A percentile compares a stretch with the other conserved stretches of the same genome.
Evolutionary conservation across 2,113 vertebrate species (phyloP).

Genomic region (Oreochromis aureus): DNA sequence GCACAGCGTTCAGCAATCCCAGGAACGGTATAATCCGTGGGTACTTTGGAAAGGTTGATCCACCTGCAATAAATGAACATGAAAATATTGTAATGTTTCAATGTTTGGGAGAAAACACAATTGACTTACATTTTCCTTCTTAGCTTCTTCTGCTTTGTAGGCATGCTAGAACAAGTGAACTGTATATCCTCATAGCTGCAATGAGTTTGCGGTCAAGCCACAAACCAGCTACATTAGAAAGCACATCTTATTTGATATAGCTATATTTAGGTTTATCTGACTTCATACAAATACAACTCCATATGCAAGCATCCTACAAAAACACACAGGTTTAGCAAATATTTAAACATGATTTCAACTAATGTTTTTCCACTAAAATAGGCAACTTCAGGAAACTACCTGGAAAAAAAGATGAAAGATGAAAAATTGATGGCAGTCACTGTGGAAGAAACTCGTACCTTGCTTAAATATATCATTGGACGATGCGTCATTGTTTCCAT

Average conservation of each 20-base stretch:
- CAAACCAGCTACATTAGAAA: background rate
- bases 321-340: background rate
- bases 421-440: too few relatives aligned
- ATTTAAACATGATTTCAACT: background rate
- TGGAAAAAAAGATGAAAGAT: background rate
- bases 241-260: background rate
- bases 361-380: background rate
- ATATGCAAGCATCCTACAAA: background rate
- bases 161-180: background rate
- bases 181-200: background rate
- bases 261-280: background rate
- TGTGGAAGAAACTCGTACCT: background rate
- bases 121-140: background rate
- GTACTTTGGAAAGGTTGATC: background rate
- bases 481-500: background rate
- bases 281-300: background rate
- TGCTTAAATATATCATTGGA: background rate
- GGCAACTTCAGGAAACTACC: background rate
- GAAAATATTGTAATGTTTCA: background rate
- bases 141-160: background rate
- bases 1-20: background rate
- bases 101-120: background rate
- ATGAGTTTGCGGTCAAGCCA: background rate
- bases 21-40: rapidly evolving
- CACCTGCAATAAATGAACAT: background rate